Base-by-base conservation (phyloP, 2,797 vertebrate genomes). In the Synanceia verrucosa region DNA sequence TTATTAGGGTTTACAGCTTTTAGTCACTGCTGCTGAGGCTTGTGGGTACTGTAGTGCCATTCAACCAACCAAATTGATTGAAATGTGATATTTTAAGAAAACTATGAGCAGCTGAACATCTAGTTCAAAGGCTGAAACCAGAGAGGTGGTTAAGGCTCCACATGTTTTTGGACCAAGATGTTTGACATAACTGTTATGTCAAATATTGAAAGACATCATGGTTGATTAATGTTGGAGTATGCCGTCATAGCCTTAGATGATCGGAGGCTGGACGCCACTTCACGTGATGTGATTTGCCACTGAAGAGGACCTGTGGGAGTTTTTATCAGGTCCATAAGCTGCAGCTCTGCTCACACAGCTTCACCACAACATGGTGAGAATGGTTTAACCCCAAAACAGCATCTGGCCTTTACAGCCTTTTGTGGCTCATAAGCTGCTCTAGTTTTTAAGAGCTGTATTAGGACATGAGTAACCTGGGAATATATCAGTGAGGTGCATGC, bases 351-450 rank as follows among this genome's bases (percentile, higher is more conserved):
- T 47, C 41, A 1, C 21, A 28, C 18, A 8, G 44, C 8, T 57
- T 18, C 59, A 12, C 18, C 23, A 8, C 61, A 5, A 36, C 44
- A 59, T 5, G 56, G 4, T 18, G 62, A 21, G 21, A n/a, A 19
- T 0, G 51, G 14, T 34, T 66, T 10, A 41, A 29, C 53, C 12
- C 19, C 1, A 28, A 26, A 50, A 53, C 46, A 73, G 61, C 71
- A 56, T 61, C 64, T 74, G 71, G 71, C 56, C 47, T 56, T 64
- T 33, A 26, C 21, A 24, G 24, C 23, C 41, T 43, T 53, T 14
- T 9, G 59, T 47, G 50, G 68, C 50, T 46, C 31, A 5, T 4
- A 21, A 52, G 29, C 44, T 33, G 0, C 57, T 1, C 9, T 4
- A 3, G 9, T 18, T 46, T 53, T 36, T 36, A 34, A 36, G 34